A percentile compares a stretch with the other conserved stretches of the same genome.
phyloP scores from a whole-genome alignment of 2,797 vertebrate genomes.

The Sebastiscus tertius region DNA sequence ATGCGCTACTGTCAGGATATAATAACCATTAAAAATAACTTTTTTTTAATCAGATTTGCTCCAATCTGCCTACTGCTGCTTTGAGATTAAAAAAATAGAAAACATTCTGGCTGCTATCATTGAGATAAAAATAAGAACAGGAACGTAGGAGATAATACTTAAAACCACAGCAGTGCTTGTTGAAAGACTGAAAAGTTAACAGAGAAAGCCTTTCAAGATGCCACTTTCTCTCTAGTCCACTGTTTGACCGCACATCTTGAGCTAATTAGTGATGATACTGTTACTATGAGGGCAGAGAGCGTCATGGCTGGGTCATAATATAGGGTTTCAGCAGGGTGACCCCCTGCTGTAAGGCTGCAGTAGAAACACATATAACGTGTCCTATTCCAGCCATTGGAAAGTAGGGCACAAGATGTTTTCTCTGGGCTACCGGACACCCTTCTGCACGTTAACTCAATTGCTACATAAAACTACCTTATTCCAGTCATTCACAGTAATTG shows the following conservation, averaged over 20 bases:
- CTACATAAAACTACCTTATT: not conserved
- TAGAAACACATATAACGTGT: slow-evolving; percentile 18
- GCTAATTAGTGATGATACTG: slow-evolving; percentile 22
- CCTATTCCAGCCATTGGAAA: slow-evolving; percentile 23
- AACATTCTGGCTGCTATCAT: not conserved
- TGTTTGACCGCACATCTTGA: slow-evolving; percentile 43
- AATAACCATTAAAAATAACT: not conserved
- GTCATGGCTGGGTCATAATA: slow-evolving; percentile 30
- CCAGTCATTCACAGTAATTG: not conserved
- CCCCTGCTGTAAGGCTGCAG: slow-evolving; percentile 17
- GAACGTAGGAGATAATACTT: not conserved
- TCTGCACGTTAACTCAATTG: not conserved
- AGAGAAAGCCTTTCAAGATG: not conserved
- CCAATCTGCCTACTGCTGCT: not conserved
- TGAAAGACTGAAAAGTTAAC: not conserved
- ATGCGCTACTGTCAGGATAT: not conserved
- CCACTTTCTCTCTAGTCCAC: not conserved
- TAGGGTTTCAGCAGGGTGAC: slow-evolving; percentile 25
- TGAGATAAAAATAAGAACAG: not conserved
- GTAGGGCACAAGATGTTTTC: not conserved
- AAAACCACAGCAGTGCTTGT: not conserved
- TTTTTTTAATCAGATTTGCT: too few species aligned
- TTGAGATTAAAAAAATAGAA: not conserved
- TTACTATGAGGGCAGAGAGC: slow-evolving; percentile 23
- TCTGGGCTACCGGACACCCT: not conserved